Conservation (phyloP, 1,140 invertebrate species). For the Nomia melanderi region DNA sequence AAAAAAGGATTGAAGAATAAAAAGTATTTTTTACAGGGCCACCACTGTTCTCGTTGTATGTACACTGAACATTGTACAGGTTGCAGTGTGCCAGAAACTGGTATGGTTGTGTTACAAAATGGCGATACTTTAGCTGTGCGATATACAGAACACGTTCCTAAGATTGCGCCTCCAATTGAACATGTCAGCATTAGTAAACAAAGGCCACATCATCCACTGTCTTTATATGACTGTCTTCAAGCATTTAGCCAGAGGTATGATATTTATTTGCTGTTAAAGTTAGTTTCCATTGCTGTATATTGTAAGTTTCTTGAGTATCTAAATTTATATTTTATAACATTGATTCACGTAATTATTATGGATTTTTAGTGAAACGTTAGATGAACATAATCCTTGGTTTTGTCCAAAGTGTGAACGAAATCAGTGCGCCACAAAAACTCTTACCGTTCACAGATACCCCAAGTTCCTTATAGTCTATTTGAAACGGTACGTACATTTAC, state of each 20-base stretch:
- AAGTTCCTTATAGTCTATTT: slow-evolving; percentile 88
- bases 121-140: slow-evolving; percentile 84
- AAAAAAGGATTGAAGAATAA: slow-evolving; percentile 5
- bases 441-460: slow-evolving; percentile 86
- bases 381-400: slow-evolving; percentile 88
- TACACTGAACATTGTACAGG: slow-evolving; percentile 84
- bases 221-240: slow-evolving; percentile 85
- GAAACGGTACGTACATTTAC: slow-evolving; percentile 82
- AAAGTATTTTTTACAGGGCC: slow-evolving; percentile 79
- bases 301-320: neutral
- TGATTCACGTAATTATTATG: neutral
- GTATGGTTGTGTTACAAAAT: slow-evolving; percentile 81
- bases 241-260: slow-evolving; percentile 86
- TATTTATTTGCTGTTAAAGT: neutral
- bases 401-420: slow-evolving; percentile 86
- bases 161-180: slow-evolving; percentile 70
- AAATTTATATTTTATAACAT: neutral
- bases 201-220: slow-evolving; percentile 81
- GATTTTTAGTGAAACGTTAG: slow-evolving; percentile 84
- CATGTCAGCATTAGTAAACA: slow-evolving; percentile 79
- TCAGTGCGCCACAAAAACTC: slow-evolving; percentile 86
- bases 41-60: slow-evolving; percentile 85
- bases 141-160: slow-evolving; percentile 76
- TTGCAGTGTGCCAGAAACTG: slow-evolving; percentile 81
- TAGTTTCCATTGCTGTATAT: neutral